Evolutionary conservation across 2,888 invertebrate species (phyloP).

Genomic region (Pristionchus exspectatus): DNA sequence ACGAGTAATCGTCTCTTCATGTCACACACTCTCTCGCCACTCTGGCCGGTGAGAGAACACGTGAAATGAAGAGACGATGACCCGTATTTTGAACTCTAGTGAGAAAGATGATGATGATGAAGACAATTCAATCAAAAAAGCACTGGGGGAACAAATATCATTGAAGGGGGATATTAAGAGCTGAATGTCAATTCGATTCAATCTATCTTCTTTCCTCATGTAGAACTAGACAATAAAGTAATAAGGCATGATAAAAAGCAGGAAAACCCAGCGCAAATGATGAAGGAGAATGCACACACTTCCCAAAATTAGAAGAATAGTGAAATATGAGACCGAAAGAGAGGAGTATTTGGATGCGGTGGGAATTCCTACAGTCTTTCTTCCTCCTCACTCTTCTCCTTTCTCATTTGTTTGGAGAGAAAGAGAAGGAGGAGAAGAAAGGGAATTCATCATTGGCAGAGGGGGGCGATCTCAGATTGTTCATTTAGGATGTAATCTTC

Average conservation of each 20-base stretch:
- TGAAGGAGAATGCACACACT: neutral
- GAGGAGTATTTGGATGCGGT: neutral
- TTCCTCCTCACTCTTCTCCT: neutral
- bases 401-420: constrained; percentile 8
- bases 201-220: neutral
- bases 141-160: no score
- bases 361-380: constrained; percentile 6
- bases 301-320: neutral
- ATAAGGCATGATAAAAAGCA: neutral
- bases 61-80: no score
- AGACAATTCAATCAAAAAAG: neutral
- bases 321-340: neutral
- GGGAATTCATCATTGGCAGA: neutral
- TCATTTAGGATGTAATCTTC: neutral
- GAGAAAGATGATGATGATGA: neutral
- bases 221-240: neutral
- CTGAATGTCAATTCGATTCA: no score
- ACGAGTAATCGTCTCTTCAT: no score
- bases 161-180: no score
- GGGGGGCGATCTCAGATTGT: neutral
- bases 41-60: no score
- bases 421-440: neutral
- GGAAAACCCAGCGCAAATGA: neutral
- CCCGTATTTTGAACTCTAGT: no score
- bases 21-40: no score